Evolutionary conservation across 2,797 vertebrate species (phyloP).

Genomic region (Sphenodon punctatus): DNA sequence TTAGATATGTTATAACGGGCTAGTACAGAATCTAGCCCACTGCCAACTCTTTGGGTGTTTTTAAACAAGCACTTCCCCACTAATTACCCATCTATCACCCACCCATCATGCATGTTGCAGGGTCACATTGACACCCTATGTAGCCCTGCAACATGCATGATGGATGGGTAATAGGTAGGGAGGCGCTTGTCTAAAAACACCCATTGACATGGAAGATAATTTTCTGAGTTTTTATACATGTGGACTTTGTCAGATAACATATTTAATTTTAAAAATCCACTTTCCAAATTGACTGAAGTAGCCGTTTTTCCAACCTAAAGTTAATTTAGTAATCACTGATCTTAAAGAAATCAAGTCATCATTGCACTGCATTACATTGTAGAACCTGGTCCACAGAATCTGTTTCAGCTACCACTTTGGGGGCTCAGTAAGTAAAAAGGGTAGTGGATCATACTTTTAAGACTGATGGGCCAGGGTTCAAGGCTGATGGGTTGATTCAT

Average conservation of each 20-base stretch:
- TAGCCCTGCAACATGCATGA: too few relatives aligned
- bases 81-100: too few relatives aligned
- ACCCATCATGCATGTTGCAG: too few relatives aligned
- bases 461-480: not conserved
- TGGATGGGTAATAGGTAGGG: too few relatives aligned
- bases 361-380: constrained; percentile 19
- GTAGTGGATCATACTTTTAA: not conserved
- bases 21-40: not conserved
- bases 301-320: not conserved
- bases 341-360: constrained; percentile 51
- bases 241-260: constrained; percentile 39
- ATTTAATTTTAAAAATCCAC: constrained; percentile 16
- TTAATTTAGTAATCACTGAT: constrained; percentile 33
- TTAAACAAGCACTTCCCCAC: too few relatives aligned
- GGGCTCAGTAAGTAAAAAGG: too few relatives aligned
- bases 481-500: not conserved
- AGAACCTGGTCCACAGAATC: constrained; percentile 21
- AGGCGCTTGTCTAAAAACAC: too few relatives aligned
- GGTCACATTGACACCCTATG: too few relatives aligned
- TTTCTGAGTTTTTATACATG: constrained; percentile 46
- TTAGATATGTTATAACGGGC: constrained; percentile 38
- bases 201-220: constrained; percentile 48
- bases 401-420: too few relatives aligned
- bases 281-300: constrained; percentile 34
- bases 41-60: too few relatives aligned